Conservation (phyloP, 2,888 invertebrate species). For the Lepidochitona cinerea region DNA sequence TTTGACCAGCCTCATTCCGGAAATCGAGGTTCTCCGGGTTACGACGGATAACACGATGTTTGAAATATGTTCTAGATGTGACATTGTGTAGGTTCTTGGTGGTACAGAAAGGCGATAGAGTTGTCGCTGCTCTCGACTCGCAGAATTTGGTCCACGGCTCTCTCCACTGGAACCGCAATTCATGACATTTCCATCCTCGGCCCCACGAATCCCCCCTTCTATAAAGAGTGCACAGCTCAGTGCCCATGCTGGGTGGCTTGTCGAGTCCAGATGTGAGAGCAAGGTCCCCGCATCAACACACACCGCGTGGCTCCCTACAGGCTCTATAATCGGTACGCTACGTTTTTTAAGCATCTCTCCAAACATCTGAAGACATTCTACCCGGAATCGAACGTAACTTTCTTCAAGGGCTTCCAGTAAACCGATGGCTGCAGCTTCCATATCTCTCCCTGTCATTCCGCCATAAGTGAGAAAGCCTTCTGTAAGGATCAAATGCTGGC, state of each 20-base stretch:
- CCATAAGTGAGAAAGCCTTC: constrained; percentile 23
- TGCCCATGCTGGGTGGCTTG: background rate
- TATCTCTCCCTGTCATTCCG: constrained; percentile 21
- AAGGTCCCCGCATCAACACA: constrained; percentile 15
- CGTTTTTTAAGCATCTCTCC: background rate
- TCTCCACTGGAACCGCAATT: background rate
- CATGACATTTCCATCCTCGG: background rate
- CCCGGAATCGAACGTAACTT: constrained; percentile 9
- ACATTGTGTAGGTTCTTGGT: background rate
- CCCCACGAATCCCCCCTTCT: background rate
- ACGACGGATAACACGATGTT: background rate
- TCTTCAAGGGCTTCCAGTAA: constrained; percentile 17
- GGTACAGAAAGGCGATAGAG: background rate
- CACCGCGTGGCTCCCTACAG: constrained; percentile 12
- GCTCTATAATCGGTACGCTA: constrained; percentile 13
- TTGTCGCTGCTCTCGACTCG: background rate
- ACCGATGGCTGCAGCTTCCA: constrained; percentile 18
- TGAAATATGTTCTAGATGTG: background rate
- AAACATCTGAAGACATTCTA: constrained; percentile 8
- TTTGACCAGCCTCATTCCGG: background rate
- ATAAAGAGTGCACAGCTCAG: background rate
- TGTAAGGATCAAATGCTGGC: background rate
- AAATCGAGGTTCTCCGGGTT: background rate
- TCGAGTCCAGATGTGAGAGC: background rate
- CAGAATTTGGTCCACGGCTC: background rate